Conservation (phyloP, 1,140 invertebrate species). For the Bursaphelenchus mucronatus region DNA sequence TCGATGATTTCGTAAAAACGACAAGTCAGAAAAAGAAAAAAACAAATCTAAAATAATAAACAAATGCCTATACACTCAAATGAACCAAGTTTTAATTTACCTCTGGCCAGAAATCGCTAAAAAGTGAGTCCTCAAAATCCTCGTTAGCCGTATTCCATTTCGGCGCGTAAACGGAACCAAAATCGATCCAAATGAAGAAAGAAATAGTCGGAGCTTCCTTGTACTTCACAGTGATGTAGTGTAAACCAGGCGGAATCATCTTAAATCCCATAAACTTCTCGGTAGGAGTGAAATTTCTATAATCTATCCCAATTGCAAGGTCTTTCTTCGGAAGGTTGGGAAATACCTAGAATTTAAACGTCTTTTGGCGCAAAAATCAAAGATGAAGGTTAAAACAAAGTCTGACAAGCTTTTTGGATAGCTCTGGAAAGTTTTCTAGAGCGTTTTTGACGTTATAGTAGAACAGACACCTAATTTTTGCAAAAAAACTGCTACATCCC, state of each 20-base stretch:
- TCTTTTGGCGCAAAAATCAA: too few species aligned
- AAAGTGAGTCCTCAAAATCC: not conserved
- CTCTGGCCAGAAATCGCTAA: not conserved
- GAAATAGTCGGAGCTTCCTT: not conserved
- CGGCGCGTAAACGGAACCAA: not conserved
- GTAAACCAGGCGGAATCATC: not conserved
- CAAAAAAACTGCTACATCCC: too few species aligned
- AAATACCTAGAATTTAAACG: too few species aligned
- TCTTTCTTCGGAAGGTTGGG: not conserved
- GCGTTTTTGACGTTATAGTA: too few species aligned
- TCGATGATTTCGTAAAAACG: not conserved
- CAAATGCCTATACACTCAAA: too few species aligned
- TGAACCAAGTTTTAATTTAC: too few species aligned
- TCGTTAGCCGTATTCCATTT: slow-evolving; percentile 1
- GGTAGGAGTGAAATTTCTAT: not conserved
- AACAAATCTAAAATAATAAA: not conserved
- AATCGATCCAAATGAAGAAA: not conserved
- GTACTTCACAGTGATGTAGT: not conserved
- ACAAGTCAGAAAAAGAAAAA: not conserved
- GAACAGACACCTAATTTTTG: too few species aligned
- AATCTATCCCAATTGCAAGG: not conserved
- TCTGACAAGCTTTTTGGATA: too few species aligned
- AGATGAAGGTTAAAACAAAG: too few species aligned
- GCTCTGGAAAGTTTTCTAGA: too few species aligned
- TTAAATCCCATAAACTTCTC: slow-evolving; percentile 5